Percentiles rank a stretch among this genome's conserved stretches.
Conservation (phyloP, 2,888 invertebrate genomes). For the Heliconius cydno region DNA sequence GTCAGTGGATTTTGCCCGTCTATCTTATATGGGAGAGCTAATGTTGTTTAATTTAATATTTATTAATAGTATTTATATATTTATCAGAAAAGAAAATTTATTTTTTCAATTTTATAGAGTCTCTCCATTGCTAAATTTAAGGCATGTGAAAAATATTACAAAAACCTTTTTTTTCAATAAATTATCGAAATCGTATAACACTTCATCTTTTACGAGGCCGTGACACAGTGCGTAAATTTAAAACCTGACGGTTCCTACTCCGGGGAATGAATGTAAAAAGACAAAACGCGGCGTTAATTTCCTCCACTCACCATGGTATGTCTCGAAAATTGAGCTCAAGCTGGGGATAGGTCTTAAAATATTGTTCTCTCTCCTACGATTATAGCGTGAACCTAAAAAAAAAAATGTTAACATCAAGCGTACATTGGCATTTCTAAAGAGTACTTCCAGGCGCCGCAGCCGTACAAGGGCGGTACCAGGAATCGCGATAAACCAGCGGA, state of each 20-base stretch:
- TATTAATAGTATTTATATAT: neutral
- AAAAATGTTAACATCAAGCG: neutral
- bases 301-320: neutral
- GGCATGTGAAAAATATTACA: too few species aligned
- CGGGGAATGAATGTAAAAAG: neutral
- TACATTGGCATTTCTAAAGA: slow-evolving; percentile 11
- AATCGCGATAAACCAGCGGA: slow-evolving; percentile 41
- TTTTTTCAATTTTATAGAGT: too few species aligned
- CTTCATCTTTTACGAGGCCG: neutral
- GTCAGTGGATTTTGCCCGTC: slow-evolving; percentile 1
- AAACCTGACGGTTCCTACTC: neutral
- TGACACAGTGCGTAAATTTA: too few species aligned
- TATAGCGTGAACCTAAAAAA: neutral
- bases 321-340: too few species aligned
- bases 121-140: too few species aligned
- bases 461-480: slow-evolving; percentile 39
- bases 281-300: neutral
- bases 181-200: too few species aligned
- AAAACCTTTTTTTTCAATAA: too few species aligned
- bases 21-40: neutral
- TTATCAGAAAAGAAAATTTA: too few species aligned
- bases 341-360: neutral
- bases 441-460: slow-evolving; percentile 37
- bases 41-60: neutral
- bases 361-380: neutral